phyloP scores from a whole-genome alignment of 1,140 invertebrate species.

The Dreissena polymorpha region DNA sequence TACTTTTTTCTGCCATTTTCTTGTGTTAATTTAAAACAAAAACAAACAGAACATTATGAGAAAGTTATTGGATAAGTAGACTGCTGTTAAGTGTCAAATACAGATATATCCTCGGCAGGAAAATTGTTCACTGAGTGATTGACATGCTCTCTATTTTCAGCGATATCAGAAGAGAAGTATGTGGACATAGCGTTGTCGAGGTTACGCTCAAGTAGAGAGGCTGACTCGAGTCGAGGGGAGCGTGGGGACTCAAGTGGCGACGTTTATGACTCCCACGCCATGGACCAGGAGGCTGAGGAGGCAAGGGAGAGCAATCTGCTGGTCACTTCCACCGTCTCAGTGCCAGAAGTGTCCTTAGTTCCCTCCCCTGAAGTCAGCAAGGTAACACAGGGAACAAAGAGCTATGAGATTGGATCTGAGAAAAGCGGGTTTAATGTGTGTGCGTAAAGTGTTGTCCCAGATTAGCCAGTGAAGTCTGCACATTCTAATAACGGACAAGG shows the following conservation, averaged over 20 bases:
- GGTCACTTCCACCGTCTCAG: slow-evolving; percentile 73
- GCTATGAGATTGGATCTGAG: no score
- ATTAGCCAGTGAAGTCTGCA: no score
- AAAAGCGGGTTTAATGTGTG: no score
- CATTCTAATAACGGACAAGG: no score
- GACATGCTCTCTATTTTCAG: slow-evolving; percentile 26
- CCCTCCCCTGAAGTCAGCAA: slow-evolving; percentile 75
- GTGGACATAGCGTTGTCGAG: slow-evolving; percentile 56
- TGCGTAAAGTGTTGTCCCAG: no score
- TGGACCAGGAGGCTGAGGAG: slow-evolving; percentile 16
- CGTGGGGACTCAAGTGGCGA: slow-evolving; percentile 12
- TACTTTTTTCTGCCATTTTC: no score
- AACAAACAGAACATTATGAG: no score
- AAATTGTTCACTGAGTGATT: no score
- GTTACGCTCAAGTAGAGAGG: slow-evolving; percentile 45
- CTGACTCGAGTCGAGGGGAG: slow-evolving; percentile 35
- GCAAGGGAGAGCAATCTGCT: slow-evolving; percentile 59
- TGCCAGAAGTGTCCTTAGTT: slow-evolving; percentile 74
- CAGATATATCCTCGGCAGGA: no score
- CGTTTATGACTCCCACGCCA: not conserved
- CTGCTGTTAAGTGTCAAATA: no score
- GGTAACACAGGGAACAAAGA: slow-evolving; percentile 50
- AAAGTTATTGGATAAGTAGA: no score
- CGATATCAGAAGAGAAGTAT: slow-evolving; percentile 68
- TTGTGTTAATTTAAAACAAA: no score